These are phyloP conservation scores for Folsomia manolachei DNA, from an alignment of 2,888 invertebrate species.

Conservation along the genomic window DNA sequence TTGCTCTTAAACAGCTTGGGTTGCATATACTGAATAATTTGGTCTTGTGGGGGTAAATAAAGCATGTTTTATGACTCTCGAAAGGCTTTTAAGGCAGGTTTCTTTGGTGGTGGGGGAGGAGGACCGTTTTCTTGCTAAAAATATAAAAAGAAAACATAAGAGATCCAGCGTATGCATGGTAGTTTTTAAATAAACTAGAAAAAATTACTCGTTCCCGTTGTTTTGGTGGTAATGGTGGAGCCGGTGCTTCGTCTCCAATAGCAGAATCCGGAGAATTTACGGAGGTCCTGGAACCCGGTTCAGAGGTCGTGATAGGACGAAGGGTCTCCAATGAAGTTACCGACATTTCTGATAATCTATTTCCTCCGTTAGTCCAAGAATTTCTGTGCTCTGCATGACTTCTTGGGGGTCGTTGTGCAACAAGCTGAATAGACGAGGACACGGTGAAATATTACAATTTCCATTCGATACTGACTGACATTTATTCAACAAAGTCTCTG, in stretches of 20 bases:
- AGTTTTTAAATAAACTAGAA: background rate
- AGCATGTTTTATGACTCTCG: too few relatives aligned
- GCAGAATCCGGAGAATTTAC: constrained; percentile 35
- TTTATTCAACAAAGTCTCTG: background rate
- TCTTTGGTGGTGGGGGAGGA: background rate
- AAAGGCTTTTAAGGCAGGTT: background rate
- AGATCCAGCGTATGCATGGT: background rate
- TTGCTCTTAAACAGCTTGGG: too few relatives aligned
- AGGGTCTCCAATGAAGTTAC: constrained; percentile 25
- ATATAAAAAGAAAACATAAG: background rate
- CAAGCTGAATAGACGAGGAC: too few relatives aligned
- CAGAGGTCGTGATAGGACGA: constrained; percentile 20
- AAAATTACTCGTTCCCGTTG: constrained; percentile 21
- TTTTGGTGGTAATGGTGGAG: constrained; percentile 42
- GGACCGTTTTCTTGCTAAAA: too few relatives aligned
- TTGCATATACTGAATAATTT: too few relatives aligned
- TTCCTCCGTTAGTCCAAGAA: constrained; percentile 27
- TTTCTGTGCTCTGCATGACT: constrained; percentile 34
- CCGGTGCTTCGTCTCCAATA: constrained; percentile 28
- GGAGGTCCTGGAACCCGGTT: constrained; percentile 35
- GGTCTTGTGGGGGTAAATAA: too few relatives aligned
- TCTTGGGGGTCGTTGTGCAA: constrained; percentile 44
- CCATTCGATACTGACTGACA: background rate
- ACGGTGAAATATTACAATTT: constrained; percentile 12
- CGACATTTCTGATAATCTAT: constrained; percentile 28